Percentiles rank a stretch among this genome's conserved stretches.
Evolutionary conservation across 2,797 vertebrate species (phyloP).

Genomic region (Sebastiscus tertius): DNA sequence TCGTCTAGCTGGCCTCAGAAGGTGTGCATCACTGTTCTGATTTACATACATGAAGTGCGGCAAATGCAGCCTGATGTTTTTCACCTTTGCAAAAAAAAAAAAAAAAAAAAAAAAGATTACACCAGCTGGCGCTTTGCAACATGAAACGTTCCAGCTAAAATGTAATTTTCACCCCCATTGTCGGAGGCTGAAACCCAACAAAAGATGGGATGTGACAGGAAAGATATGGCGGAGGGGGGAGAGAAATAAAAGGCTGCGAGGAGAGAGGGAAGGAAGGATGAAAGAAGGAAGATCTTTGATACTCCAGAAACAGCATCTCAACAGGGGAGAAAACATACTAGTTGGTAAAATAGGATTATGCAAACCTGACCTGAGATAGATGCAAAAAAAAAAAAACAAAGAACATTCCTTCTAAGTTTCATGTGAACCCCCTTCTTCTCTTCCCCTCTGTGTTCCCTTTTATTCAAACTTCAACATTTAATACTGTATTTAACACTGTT

Average conservation of each 20-base stretch:
- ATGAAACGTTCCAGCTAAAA: slow-evolving; percentile 79
- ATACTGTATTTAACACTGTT: slow-evolving; percentile 67
- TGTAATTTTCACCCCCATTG: slow-evolving; percentile 82
- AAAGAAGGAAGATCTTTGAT: slow-evolving; percentile 68
- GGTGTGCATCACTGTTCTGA: slow-evolving; percentile 78
- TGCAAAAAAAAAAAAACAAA: slow-evolving; percentile 26
- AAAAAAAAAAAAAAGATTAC: slow-evolving; percentile 75
- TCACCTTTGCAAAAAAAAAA: slow-evolving; percentile 73
- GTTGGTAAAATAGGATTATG: slow-evolving; percentile 64
- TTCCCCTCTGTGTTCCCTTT: slow-evolving; percentile 33
- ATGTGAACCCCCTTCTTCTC: neutral
- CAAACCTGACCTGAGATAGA: slow-evolving; percentile 85
- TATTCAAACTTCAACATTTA: slow-evolving; percentile 68
- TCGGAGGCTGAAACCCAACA: slow-evolving; percentile 72
- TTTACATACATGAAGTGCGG: slow-evolving; percentile 84
- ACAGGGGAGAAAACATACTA: slow-evolving; percentile 41
- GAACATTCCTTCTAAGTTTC: slow-evolving; percentile 21
- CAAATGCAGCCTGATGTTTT: slow-evolving; percentile 79
- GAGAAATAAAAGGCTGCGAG: slow-evolving; percentile 47
- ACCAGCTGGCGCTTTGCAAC: slow-evolving; percentile 72
- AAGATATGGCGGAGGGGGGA: slow-evolving; percentile 55
- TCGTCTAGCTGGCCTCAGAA: slow-evolving; percentile 66
- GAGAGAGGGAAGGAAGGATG: slow-evolving; percentile 61
- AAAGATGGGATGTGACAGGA: slow-evolving; percentile 76
- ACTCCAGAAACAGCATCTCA: slow-evolving; percentile 50